These are phyloP conservation scores for Agelas oroides DNA, from an alignment of 37 sponge, comb jelly and placozoan genomes.

Conservation along the genomic window DNA sequence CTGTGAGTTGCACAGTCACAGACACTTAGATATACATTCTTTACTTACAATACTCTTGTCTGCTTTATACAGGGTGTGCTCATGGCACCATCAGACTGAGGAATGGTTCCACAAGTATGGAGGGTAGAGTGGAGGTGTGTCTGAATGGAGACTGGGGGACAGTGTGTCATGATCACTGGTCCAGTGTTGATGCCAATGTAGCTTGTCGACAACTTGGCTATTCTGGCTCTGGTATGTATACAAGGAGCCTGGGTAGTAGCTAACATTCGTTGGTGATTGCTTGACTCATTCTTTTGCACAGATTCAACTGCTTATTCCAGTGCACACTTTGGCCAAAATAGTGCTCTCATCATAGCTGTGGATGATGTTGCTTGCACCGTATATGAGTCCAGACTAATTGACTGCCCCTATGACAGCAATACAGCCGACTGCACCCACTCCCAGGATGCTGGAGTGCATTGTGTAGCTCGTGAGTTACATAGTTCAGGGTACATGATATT, in stretches of 20 bases:
- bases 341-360: background rate
- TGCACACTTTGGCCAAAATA: background rate
- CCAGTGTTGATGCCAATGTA: background rate
- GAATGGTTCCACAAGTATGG: background rate
- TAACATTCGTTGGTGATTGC: background rate
- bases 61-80: background rate
- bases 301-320: background rate
- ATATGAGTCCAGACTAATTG: background rate
- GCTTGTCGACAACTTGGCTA: background rate
- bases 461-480: background rate
- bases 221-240: background rate
- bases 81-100: constrained; percentile 1
- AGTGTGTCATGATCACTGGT: background rate
- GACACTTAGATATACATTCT: no score
- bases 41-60: no score
- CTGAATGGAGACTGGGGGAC: background rate
- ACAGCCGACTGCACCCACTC: background rate
- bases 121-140: constrained; percentile 10
- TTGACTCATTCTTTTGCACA: background rate
- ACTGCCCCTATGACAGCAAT: constrained; percentile 1
- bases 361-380: background rate
- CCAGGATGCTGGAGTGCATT: background rate
- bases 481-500: no score
- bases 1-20: no score
- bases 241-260: no score